Evolutionary conservation across 1,140 invertebrate species (phyloP).

Genomic region (Meloidogyne floridensis): DNA sequence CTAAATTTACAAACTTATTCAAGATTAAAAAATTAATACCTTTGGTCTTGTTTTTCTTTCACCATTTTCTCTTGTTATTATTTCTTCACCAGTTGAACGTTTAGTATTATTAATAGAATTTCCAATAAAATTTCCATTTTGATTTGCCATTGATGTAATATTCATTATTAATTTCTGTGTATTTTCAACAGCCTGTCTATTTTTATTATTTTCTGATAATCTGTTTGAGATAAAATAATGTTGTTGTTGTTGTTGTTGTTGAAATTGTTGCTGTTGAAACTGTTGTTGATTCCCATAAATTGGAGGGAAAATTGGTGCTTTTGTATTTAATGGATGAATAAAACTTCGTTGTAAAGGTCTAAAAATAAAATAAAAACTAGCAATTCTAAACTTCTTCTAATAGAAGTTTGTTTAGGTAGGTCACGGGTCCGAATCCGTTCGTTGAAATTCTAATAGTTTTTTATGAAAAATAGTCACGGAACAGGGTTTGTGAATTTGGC

Average conservation of each 20-base stretch:
- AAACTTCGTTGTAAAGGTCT: background rate
- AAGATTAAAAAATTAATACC: background rate
- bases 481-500: too few species aligned
- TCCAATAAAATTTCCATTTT: background rate
- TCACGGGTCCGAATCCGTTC: too few species aligned
- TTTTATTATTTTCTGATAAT: conserved; percentile 10
- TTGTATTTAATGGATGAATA: background rate
- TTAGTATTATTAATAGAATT: conserved; percentile 1
- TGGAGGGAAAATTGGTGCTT: background rate
- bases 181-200: conserved; percentile 3
- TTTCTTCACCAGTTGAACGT: background rate
- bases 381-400: too few species aligned
- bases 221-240: background rate
- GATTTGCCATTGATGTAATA: background rate
- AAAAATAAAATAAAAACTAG: background rate
- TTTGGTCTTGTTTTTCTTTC: background rate
- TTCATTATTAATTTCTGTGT: background rate
- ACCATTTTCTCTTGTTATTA: background rate
- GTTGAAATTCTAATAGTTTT: too few species aligned
- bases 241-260: background rate
- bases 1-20: too few species aligned
- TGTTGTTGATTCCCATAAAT: background rate
- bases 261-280: background rate
- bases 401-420: too few species aligned
- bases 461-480: too few species aligned